Evolutionary conservation across 1,140 invertebrate species (phyloP), one percentile per base, ranked within the genome.

Genomic region (Ceratina calcarata): DNA sequence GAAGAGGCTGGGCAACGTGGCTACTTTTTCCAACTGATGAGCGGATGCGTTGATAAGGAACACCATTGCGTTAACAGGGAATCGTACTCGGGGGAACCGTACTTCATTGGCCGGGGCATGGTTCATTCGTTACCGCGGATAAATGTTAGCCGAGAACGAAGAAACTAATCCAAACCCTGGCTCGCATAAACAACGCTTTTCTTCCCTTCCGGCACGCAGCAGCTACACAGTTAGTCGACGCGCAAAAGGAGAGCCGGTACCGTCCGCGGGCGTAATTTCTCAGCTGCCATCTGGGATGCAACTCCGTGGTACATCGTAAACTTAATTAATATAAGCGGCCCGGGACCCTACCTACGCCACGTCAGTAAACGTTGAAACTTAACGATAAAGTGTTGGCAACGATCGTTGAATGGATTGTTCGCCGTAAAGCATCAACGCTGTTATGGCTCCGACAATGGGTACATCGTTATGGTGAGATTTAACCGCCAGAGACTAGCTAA

Each of bases 301-400:
- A 76, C 58, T 60, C 22, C 27, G 67, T 13, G 2, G 67, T 49
- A 37, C 45, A 12, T 71, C 60, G 49, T 78, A 72, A 78, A 65
- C 68, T 78, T 78, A 78, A 78, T 78, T 72, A 78, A 78, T 72
- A 72, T 72, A 72, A 78, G 60, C 68, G 49, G 15, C 53, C 6
- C 37, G 37, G 10, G 37, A 45, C 37, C 2, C 37, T 45, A 32
- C 62, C 37, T 45, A 32, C 64, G 53, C 12, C 20, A 64, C 49
- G 27, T 2, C 27, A 7, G 20, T 67, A 49, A 57, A 62, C 68
- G 18, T 13, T 24, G 22, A 72, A 62, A 55, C 49, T 45, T 22
- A 49, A 24, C 58, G 76, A 72, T 77, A 69, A 72, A 72, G 3
- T 13, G 51, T 7, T 1, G 58, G 16, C 15, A 58, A 67, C 32